A percentile compares a stretch with the other conserved stretches of the same genome.
Conservation (phyloP, 1,140 invertebrate genomes). For the Drosophila eugracilis region DNA sequence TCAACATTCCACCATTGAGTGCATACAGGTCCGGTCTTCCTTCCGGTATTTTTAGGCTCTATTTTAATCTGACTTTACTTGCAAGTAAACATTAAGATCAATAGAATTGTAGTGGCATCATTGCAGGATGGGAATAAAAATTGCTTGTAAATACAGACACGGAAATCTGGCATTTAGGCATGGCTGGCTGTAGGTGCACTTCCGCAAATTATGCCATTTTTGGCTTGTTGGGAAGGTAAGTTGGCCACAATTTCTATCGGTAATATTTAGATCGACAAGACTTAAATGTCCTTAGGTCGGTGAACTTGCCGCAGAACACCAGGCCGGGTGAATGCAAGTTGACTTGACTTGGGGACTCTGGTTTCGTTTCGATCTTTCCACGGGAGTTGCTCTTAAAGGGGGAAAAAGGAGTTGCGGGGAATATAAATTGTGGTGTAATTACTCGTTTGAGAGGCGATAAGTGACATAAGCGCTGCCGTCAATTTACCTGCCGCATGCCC, state of each 20-base stretch:
- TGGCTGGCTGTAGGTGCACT: background rate
- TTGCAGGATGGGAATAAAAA: too few relatives aligned
- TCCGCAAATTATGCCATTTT: background rate
- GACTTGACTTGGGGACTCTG: slow-evolving; percentile 26
- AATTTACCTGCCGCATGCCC: slow-evolving; percentile 17
- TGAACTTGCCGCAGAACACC: slow-evolving; percentile 56
- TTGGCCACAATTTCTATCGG: background rate
- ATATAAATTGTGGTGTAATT: slow-evolving; percentile 39
- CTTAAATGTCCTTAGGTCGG: slow-evolving; percentile 33
- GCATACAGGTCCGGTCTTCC: slow-evolving; percentile 5
- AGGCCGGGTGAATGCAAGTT: too few relatives aligned
- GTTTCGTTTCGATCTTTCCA: slow-evolving; percentile 47
- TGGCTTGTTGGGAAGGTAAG: background rate
- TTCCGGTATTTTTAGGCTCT: background rate
- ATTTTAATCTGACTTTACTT: background rate
- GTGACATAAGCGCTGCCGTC: slow-evolving; percentile 46
- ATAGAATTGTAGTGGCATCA: too few relatives aligned
- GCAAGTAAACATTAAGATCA: background rate
- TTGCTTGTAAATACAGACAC: background rate
- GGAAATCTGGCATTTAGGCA: slow-evolving; percentile 37
- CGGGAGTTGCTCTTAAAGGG: background rate
- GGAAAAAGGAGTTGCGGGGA: background rate
- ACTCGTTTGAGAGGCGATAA: slow-evolving; percentile 40
- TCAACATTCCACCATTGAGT: slow-evolving; percentile 11
- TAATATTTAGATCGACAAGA: too few relatives aligned